These are phyloP conservation scores for Prionailurus viverrinus DNA, from an alignment of 2,113 vertebrate genomes.

Conservation along the genomic window DNA sequence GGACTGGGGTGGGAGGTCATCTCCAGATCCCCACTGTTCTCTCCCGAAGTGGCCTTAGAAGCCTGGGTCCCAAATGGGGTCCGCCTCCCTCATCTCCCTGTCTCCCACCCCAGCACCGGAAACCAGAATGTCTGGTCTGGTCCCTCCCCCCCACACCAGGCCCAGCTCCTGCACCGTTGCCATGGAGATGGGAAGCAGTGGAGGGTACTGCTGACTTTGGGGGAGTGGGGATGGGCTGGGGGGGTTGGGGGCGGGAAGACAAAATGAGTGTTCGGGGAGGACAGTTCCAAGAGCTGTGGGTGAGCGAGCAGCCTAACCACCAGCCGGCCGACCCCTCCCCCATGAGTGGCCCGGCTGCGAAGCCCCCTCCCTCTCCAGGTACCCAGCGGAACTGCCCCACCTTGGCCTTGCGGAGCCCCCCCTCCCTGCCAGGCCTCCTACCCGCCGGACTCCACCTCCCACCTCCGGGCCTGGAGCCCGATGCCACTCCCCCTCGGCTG, in stretches of 20 bases:
- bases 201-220: constrained; percentile 84
- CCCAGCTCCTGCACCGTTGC: constrained; percentile 81
- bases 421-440: neutral
- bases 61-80: constrained; percentile 24
- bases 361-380: neutral
- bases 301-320: neutral
- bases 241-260: constrained; percentile 67
- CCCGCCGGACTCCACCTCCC: neutral
- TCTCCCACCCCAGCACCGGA: constrained; percentile 74
- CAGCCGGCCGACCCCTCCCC: constrained; percentile 41
- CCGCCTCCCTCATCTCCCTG: neutral
- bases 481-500: constrained; percentile 77
- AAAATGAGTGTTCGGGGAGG: constrained; percentile 48
- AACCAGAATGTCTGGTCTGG: constrained; percentile 81
- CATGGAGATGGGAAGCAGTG: constrained; percentile 84
- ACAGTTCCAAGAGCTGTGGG: constrained; percentile 69
- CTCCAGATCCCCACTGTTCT: neutral
- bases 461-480: neutral
- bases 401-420: neutral
- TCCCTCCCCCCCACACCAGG: constrained; percentile 80
- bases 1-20: neutral
- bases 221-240: constrained; percentile 80
- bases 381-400: neutral
- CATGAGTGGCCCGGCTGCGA: neutral
- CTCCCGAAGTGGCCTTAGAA: neutral